Percentiles rank a stretch among this genome's conserved stretches.
Evolutionary conservation across 2,113 vertebrate species (phyloP).

Genomic region (Cathartes aura): DNA sequence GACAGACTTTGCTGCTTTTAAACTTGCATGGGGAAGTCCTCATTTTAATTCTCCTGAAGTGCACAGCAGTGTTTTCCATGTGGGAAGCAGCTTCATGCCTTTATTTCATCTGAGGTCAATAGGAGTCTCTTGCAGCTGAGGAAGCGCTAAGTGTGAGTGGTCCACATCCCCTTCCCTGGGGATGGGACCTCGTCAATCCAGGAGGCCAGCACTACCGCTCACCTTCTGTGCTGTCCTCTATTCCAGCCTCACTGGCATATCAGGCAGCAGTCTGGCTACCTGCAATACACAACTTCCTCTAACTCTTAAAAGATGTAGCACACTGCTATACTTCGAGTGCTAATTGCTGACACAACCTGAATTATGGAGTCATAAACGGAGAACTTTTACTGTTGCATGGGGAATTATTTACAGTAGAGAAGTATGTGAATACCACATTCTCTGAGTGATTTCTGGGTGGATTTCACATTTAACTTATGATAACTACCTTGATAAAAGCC

Average conservation of each 20-base stretch:
- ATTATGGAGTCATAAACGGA: conserved; percentile 36
- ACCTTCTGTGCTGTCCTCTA: background rate
- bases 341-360: conserved; percentile 51
- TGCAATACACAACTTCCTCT: background rate
- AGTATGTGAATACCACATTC: background rate
- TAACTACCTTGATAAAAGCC: conserved; percentile 63
- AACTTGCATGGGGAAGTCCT: background rate
- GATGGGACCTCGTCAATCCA: conserved; percentile 23
- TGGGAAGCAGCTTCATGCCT: background rate
- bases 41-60: background rate
- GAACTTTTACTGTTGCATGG: background rate
- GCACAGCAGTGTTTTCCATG: background rate
- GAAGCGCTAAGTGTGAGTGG: background rate
- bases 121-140: background rate
- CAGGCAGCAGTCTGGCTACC: background rate
- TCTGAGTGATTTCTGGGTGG: conserved; percentile 61
- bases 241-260: conserved; percentile 2
- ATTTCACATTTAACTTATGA: conserved; percentile 69
- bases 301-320: background rate
- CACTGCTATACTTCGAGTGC: background rate
- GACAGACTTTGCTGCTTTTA: background rate
- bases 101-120: background rate
- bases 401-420: conserved; percentile 53
- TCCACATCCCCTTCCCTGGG: fast-evolving
- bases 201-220: conserved; percentile 11